phyloP scores from a whole-genome alignment of 2,888 invertebrate species.

The Isoperla grammatica region DNA sequence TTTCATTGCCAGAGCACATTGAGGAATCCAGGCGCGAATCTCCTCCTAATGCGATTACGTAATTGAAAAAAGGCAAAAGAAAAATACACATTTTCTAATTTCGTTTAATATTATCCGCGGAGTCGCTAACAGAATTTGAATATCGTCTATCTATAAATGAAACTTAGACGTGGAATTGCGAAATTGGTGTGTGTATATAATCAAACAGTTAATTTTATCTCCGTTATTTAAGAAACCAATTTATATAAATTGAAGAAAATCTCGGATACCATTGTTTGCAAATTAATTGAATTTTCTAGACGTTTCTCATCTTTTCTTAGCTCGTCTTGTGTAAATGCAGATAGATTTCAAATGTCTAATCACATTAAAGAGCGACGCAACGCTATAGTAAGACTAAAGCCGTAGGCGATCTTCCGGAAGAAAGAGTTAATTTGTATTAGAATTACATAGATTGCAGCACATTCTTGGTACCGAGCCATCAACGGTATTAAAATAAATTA shows the following conservation, averaged over 20 bases:
- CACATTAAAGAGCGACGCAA: too few species aligned
- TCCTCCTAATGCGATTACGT: neutral
- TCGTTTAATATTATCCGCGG: conserved; percentile 2
- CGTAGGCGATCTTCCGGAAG: too few species aligned
- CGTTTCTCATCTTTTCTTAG: too few species aligned
- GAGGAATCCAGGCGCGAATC: neutral
- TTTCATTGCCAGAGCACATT: conserved; percentile 1
- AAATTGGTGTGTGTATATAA: conserved; percentile 4
- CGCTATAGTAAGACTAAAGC: too few species aligned
- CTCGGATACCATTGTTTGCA: conserved; percentile 1
- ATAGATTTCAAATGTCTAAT: too few species aligned
- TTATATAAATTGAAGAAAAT: conserved; percentile 11
- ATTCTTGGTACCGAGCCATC: too few species aligned
- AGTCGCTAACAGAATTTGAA: neutral
- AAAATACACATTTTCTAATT: conserved; percentile 7
- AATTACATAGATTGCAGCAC: too few species aligned
- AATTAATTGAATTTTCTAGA: conserved; percentile 11
- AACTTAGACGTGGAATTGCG: neutral
- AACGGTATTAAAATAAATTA: too few species aligned
- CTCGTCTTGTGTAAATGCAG: too few species aligned
- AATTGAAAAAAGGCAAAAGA: conserved; percentile 6
- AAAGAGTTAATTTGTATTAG: too few species aligned
- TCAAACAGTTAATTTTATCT: conserved; percentile 12
- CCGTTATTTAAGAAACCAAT: conserved; percentile 18
- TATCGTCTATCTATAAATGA: neutral